Evolutionary conservation across 2,113 vertebrate genomes (phyloP).

Genomic region (Lophura nycthemera): DNA sequence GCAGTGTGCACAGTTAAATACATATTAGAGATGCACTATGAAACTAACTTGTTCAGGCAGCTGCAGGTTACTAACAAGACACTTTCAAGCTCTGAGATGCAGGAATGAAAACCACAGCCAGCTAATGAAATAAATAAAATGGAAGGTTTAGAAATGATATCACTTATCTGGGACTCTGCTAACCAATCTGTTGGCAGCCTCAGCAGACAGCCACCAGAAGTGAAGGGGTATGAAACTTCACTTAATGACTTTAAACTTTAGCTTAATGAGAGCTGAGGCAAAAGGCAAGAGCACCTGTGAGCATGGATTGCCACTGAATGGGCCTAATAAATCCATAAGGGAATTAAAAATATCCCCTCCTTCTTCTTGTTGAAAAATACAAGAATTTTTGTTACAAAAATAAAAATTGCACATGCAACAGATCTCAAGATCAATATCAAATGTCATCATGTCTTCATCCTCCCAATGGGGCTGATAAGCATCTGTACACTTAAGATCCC

Average conservation of each 20-base stretch:
- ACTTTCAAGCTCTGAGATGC: not conserved
- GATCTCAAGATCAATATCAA: not conserved
- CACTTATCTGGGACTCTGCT: not conserved
- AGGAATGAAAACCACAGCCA: not conserved
- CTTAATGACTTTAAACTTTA: not conserved
- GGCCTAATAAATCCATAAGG: not conserved
- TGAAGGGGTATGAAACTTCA: not conserved
- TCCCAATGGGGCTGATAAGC: not conserved
- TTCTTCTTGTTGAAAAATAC: not conserved
- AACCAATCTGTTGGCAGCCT: not conserved
- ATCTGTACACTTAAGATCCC: not conserved
- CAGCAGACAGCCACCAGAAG: not conserved
- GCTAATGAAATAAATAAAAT: not conserved
- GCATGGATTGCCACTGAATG: not conserved
- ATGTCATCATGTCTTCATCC: not conserved
- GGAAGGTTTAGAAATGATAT: rapidly evolving
- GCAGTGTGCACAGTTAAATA: rapidly evolving
- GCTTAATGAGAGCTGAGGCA: not conserved
- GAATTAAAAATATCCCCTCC: not conserved
- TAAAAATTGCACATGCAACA: not conserved
- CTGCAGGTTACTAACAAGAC: not conserved
- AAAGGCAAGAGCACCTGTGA: not conserved
- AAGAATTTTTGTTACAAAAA: not conserved
- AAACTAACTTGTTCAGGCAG: not conserved
- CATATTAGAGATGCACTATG: not conserved